A percentile compares a stretch with the other conserved stretches of the same genome.
These are phyloP conservation scores for Aphidius gifuensis DNA, from an alignment of 1,140 invertebrate genomes.

Conservation along the genomic window DNA sequence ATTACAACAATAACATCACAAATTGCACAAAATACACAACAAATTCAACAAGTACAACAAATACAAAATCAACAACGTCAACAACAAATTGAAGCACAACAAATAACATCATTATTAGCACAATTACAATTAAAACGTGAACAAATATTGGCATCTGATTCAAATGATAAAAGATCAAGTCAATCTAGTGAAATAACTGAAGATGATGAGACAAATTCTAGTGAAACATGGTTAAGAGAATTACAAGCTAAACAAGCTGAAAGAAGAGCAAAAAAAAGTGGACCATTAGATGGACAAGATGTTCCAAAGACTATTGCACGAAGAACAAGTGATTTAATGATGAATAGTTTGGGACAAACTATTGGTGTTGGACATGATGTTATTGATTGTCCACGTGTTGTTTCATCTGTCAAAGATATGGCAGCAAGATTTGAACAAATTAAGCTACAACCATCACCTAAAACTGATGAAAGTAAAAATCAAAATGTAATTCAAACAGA, in stretches of 20 bases:
- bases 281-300: constrained; percentile 38
- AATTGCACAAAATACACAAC: constrained; percentile 36
- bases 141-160: constrained; percentile 62
- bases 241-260: constrained; percentile 75
- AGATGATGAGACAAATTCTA: constrained; percentile 49
- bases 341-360: constrained; percentile 36
- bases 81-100: constrained; percentile 40
- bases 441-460: constrained; percentile 37
- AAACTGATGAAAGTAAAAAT: constrained; percentile 14
- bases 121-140: constrained; percentile 75
- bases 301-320: constrained; percentile 41
- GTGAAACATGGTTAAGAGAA: constrained; percentile 73
- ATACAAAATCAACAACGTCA: constrained; percentile 27
- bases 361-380: constrained; percentile 39
- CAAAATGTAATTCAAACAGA: constrained; percentile 9
- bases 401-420: constrained; percentile 70
- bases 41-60: constrained; percentile 34
- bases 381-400: constrained; percentile 42
- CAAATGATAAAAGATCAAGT: constrained; percentile 39
- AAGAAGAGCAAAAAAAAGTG: constrained; percentile 59
- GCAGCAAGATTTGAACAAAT: constrained; percentile 79
- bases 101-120: constrained; percentile 62
- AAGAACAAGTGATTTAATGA: constrained; percentile 49
- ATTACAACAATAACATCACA: constrained; percentile 56
- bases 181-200: constrained; percentile 29